Percentiles rank a stretch among this genome's conserved stretches.
These are phyloP conservation scores for Boulengeromyrus knoepffleri DNA, from an alignment of 2,113 vertebrate species.

Conservation along the genomic window DNA sequence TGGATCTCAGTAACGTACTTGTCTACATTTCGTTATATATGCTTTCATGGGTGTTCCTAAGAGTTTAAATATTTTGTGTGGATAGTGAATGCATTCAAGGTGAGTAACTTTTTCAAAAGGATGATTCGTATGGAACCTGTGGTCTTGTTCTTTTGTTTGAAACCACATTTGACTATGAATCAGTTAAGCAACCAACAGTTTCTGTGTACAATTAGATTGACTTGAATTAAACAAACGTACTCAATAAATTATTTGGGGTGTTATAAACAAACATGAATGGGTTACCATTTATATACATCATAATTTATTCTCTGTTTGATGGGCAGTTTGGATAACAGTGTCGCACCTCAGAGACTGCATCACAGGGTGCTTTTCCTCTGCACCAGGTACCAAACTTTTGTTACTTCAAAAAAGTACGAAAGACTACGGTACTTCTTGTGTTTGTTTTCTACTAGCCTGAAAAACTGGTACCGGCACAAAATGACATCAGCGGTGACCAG, in stretches of 20 bases:
- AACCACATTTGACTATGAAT: background rate
- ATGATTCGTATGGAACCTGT: background rate
- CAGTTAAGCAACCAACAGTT: background rate
- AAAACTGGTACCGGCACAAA: no score
- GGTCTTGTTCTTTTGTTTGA: background rate
- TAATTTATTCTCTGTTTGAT: background rate
- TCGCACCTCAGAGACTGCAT: background rate
- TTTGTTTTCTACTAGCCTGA: no score
- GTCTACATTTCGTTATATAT: background rate
- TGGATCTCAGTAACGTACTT: background rate
- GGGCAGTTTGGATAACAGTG: background rate
- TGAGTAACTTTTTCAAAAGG: background rate
- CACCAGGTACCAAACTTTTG: no score
- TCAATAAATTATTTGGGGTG: background rate
- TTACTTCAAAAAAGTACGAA: no score
- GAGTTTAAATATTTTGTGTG: background rate
- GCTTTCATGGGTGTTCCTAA: background rate
- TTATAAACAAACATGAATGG: background rate
- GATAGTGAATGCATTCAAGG: background rate
- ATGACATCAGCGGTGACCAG: background rate
- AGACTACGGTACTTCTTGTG: no score
- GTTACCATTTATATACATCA: background rate
- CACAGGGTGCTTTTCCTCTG: no score
- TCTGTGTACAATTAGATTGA: background rate
- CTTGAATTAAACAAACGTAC: background rate